Evolutionary conservation across 2,888 invertebrate species (phyloP).

Genomic region (Merodon equestris): DNA sequence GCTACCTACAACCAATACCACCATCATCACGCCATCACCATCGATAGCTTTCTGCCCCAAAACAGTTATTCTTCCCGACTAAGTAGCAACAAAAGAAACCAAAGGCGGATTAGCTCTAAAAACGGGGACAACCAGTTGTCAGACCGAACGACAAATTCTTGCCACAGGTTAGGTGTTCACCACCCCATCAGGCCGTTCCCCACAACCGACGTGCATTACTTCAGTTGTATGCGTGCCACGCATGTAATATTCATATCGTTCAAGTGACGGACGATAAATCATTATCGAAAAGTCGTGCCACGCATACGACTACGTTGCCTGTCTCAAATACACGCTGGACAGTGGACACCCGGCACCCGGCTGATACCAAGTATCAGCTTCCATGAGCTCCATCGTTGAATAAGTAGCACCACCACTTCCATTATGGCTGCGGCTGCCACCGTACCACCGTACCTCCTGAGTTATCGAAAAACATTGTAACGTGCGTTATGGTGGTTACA

Average conservation of each 20-base stretch:
- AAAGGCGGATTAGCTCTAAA: slow-evolving; percentile 40
- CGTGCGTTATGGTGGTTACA: slow-evolving; percentile 21
- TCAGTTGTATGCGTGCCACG: slow-evolving; percentile 35
- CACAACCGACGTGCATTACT: slow-evolving; percentile 7
- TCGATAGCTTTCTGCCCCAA: slow-evolving; percentile 1
- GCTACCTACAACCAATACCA: slow-evolving; percentile 6
- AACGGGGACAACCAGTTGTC: slow-evolving; percentile 55
- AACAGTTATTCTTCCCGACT: neutral
- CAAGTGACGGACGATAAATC: slow-evolving; percentile 54
- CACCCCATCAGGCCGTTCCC: slow-evolving; percentile 34
- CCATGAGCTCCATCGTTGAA: slow-evolving; percentile 27
- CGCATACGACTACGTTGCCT: slow-evolving; percentile 10
- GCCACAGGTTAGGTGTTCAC: no score
- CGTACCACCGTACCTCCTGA: no score
- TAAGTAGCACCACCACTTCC: neutral
- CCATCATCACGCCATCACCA: no score
- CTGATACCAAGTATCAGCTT: slow-evolving; percentile 7
- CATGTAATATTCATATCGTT: slow-evolving; percentile 47
- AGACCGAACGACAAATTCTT: slow-evolving; percentile 14
- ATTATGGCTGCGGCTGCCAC: no score
- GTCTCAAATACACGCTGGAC: slow-evolving; percentile 41
- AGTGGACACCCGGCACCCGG: neutral
- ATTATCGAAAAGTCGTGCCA: slow-evolving; percentile 51
- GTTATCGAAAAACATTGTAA: slow-evolving; percentile 28
- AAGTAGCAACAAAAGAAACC: slow-evolving; percentile 32